Percentiles rank a stretch among this genome's conserved stretches.
phyloP scores from a whole-genome alignment of 2,888 invertebrate species.

The Nomada ferruginata region DNA sequence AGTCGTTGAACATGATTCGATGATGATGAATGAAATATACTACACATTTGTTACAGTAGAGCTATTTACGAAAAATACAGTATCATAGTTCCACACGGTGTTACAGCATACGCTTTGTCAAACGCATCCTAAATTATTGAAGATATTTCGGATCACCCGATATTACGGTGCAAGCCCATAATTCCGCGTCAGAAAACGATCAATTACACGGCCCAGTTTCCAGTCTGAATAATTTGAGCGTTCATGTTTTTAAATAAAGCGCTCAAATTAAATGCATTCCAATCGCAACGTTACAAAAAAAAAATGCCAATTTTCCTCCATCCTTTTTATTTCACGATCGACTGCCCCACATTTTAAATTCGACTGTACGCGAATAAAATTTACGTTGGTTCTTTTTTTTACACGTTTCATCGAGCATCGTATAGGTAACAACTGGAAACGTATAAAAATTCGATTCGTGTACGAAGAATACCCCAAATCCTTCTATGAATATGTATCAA shows the following conservation, averaged over 20 bases:
- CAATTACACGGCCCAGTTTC: conserved; percentile 26
- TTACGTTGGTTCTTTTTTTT: not conserved
- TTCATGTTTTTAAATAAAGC: not conserved
- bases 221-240: conserved; percentile 15
- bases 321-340: not conserved
- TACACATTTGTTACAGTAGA: conserved; percentile 13
- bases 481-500: not conserved
- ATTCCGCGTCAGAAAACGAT: conserved; percentile 16
- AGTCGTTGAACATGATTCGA: conserved; percentile 6
- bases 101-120: conserved; percentile 20
- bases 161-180: conserved; percentile 21
- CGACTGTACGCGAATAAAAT: not conserved
- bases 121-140: not conserved
- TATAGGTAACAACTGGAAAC: not conserved
- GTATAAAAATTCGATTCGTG: not conserved
- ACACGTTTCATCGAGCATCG: not conserved
- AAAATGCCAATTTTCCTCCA: not conserved
- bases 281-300: not conserved
- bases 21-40: not conserved
- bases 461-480: not conserved
- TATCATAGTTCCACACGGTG: conserved; percentile 1
- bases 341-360: conserved; percentile 5
- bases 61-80: conserved; percentile 14
- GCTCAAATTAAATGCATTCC: not conserved
- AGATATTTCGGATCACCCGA: conserved; percentile 15